Conservation (phyloP, 2,888 invertebrate genomes). For the Allolobophora icterica region DNA sequence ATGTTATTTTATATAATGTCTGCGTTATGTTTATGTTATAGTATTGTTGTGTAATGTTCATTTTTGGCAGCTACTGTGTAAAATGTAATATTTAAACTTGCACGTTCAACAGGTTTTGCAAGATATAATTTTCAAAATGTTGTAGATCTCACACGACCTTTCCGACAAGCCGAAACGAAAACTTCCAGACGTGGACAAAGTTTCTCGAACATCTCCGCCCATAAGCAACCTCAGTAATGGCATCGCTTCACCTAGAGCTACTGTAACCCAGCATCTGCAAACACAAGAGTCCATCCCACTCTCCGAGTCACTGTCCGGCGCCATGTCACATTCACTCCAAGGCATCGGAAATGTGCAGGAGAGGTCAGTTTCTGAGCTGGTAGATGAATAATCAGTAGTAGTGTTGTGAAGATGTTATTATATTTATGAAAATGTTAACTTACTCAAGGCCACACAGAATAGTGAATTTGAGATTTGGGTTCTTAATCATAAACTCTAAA, state of each 20-base stretch:
- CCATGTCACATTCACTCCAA: background rate
- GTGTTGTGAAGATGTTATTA: background rate
- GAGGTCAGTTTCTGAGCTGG: background rate
- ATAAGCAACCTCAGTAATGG: background rate
- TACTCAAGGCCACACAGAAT: no score
- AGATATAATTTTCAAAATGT: background rate
- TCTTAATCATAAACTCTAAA: no score
- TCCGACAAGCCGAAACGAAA: conserved; percentile 55
- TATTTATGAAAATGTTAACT: background rate
- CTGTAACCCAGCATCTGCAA: conserved; percentile 1
- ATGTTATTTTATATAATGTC: background rate
- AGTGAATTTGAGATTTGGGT: no score
- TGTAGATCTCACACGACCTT: conserved; percentile 38
- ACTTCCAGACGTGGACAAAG: conserved; percentile 54
- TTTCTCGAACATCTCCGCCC: conserved; percentile 9
- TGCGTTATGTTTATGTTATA: background rate
- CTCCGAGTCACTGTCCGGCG: background rate
- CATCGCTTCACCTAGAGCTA: background rate
- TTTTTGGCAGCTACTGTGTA: background rate
- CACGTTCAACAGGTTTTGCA: background rate
- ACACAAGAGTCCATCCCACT: background rate
- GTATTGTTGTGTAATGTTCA: no score
- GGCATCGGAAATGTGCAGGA: background rate
- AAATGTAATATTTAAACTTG: background rate
- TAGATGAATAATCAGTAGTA: background rate